Percentiles rank a stretch among this genome's conserved stretches.
Conservation (phyloP, 2,113 vertebrate species). For the Mobula birostris region DNA sequence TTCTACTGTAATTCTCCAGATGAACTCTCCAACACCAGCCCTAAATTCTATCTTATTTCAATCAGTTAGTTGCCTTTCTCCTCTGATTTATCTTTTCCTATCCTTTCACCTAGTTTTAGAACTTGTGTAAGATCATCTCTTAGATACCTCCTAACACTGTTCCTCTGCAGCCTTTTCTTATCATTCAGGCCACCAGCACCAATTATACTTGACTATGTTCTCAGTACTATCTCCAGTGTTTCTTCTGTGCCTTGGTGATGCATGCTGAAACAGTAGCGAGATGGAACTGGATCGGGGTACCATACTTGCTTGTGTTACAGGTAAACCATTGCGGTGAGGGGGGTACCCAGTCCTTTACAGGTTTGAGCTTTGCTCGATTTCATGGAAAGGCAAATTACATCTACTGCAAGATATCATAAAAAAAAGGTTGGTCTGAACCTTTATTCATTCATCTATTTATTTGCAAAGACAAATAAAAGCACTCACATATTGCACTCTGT, state of each 20-base stretch:
- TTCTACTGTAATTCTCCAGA: not conserved
- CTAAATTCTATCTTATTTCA: not conserved
- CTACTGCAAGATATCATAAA: not conserved
- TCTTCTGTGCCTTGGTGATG: not conserved
- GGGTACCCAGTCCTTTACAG: not conserved
- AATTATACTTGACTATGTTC: not conserved
- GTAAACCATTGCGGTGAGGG: not conserved
- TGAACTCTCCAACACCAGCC: not conserved
- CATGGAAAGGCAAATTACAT: not conserved
- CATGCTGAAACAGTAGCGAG: not conserved
- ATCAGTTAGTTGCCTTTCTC: too few species aligned
- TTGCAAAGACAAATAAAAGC: too few species aligned
- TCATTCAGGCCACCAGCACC: not conserved
- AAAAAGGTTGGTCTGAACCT: not conserved
- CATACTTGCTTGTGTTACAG: not conserved
- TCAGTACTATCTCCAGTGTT: not conserved
- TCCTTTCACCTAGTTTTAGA: not conserved
- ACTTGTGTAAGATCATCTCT: not conserved
- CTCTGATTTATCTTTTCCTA: not conserved
- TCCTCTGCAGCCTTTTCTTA: not conserved
- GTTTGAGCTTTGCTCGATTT: not conserved
- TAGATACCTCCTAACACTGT: not conserved
- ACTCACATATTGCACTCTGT: too few species aligned
- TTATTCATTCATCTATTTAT: too few species aligned
- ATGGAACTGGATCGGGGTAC: not conserved